Evolutionary conservation across 2,888 invertebrate genomes (phyloP), one percentile per base, ranked within the genome.

Genomic region (Tiliacea citrago): DNA sequence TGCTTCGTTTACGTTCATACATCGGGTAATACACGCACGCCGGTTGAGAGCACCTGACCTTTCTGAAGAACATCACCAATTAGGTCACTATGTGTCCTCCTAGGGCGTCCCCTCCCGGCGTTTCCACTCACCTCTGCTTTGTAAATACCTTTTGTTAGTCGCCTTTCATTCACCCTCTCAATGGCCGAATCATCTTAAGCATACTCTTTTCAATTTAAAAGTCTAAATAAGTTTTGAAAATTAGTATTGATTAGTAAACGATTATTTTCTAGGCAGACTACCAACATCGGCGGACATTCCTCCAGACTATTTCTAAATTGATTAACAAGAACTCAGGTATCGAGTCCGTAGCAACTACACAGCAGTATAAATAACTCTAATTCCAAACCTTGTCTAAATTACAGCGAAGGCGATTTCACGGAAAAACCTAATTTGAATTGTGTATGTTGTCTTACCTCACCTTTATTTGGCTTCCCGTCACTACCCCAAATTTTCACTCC

Each of bases 391-490:
- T 68, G n/a, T 29, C 49, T 62, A 67, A 45, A 63, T 68, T 39
- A 70, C 66, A 65, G 29, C 79, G 81, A 77, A 73, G 81, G 82
- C 82, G 76, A 77, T 87, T 89, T 90, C 88, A 90, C 88, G 90
- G 87, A 90, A 92, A 91, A 91, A 86, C 84, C 89, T 91, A 91
- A 92, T 93, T 92, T 90, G 89, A 90, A 88, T 89, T 88, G 81
- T 85, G 84, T 83, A 86, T 85, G 89, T 89, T 90, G 89, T 88
- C 88, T 90, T 89, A 89, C 87, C 93, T 84, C 93, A 90, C 94
- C 94, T 94, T 92, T 94, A 90, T 94, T 93, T 92, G 91, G 88
- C 92, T 93, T 93, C 92, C 90, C 88, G 90, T 91, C 91, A 89
- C 89, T 91, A 90, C 88, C 88, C 90, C 83, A 85, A 90, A 90